phyloP scores from a whole-genome alignment of 2,113 vertebrate species.

The Campylomormyrus numenius region DNA sequence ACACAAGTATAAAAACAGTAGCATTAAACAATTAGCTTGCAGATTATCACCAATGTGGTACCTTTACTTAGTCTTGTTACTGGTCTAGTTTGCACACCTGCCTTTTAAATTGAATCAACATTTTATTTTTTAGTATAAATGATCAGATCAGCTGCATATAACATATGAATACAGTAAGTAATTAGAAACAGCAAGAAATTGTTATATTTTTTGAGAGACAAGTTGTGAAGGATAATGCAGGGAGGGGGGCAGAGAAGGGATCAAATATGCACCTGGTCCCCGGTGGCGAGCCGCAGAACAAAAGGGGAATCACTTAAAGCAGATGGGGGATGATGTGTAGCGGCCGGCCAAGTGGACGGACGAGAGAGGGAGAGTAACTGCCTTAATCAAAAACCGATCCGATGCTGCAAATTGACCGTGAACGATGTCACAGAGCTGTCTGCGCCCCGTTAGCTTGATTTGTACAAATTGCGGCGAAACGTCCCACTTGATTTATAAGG shows the following conservation, averaged over 20 bases:
- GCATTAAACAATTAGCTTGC: neutral
- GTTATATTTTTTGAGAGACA: neutral
- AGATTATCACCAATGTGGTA: neutral
- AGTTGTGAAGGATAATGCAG: neutral
- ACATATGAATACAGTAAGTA: neutral
- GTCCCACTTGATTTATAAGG: neutral
- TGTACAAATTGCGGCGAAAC: conserved; percentile 32
- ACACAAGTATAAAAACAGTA: neutral
- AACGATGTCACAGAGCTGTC: conserved; percentile 63
- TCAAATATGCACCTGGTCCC: neutral
- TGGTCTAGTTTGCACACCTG: neutral
- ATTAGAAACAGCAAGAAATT: neutral
- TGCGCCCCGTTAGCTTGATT: conserved; percentile 53
- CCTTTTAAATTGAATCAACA: neutral
- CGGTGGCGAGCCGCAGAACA: neutral
- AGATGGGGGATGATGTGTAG: conserved; percentile 26
- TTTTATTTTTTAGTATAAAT: neutral
- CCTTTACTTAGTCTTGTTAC: neutral
- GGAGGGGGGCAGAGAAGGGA: neutral
- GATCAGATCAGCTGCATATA: neutral
- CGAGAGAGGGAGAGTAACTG: conserved; percentile 56
- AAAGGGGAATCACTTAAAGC: neutral
- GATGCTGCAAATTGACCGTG: conserved; percentile 64
- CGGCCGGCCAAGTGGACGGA: neutral
- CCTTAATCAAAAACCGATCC: conserved; percentile 62